phyloP scores from a whole-genome alignment of 2,797 vertebrate genomes.

The Argya squamiceps region DNA sequence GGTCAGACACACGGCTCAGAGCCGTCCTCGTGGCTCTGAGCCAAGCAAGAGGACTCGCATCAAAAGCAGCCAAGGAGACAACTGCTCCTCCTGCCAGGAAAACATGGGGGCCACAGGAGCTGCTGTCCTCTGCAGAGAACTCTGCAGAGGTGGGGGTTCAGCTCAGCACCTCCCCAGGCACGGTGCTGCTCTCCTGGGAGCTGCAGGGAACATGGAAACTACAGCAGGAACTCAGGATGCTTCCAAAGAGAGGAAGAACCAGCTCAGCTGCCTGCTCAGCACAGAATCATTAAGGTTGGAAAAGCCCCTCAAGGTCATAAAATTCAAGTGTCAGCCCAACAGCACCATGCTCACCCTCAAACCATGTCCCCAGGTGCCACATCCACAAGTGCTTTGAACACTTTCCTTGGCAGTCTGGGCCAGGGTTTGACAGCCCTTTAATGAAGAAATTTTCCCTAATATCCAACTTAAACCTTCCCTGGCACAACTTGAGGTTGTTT shows the following conservation, averaged over 20 bases:
- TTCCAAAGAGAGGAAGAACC: not conserved
- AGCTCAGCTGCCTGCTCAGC: not conserved
- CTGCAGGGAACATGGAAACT: not conserved
- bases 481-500: not conserved
- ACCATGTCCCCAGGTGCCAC: not conserved
- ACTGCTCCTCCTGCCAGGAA: not conserved
- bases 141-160: not conserved
- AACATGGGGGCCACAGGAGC: not conserved
- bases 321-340: not conserved
- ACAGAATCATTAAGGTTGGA: not conserved
- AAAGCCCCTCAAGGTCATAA: not conserved
- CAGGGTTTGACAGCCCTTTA: not conserved
- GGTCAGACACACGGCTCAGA: not conserved
- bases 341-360: not conserved
- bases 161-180: not conserved
- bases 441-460: not conserved
- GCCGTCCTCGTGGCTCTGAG: not conserved
- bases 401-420: not conserved
- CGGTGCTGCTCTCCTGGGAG: not conserved
- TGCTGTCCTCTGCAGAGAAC: not conserved
- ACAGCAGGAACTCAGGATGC: not conserved
- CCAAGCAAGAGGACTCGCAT: not conserved
- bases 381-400: not conserved
- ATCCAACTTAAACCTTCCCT: not conserved
- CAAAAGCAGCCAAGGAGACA: slow-evolving; percentile 33